Evolutionary conservation across 2,797 vertebrate genomes (phyloP).

Genomic region (Enteromius afrohamiltoni): DNA sequence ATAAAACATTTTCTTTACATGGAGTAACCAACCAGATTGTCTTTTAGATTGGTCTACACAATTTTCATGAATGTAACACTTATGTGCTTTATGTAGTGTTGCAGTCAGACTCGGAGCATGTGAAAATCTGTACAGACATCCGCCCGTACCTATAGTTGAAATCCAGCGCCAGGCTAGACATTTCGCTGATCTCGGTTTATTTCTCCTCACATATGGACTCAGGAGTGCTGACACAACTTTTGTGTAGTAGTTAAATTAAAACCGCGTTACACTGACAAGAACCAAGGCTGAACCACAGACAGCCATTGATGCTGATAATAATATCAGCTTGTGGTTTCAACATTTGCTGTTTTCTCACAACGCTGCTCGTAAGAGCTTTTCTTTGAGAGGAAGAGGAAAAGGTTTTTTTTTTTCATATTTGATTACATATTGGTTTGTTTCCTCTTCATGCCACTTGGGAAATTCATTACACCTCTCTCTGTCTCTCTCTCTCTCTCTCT

Average conservation of each 20-base stretch:
- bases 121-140: neutral
- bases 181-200: neutral
- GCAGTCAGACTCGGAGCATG: neutral
- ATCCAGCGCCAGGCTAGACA: too few relatives aligned
- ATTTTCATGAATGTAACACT: neutral
- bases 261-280: neutral
- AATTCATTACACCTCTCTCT: neutral
- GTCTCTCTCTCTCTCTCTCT: conserved; percentile 28
- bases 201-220: neutral
- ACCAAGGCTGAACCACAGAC: neutral
- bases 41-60: neutral
- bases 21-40: neutral
- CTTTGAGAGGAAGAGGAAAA: neutral
- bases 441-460: neutral
- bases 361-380: neutral
- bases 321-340: too few relatives aligned
- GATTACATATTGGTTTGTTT: neutral
- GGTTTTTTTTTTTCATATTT: neutral
- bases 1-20: neutral
- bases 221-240: neutral
- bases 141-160: neutral
- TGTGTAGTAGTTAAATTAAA: neutral
- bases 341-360: neutral
- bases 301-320: neutral
- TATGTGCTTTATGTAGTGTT: neutral